A percentile compares a stretch with the other conserved stretches of the same genome.
phyloP scores from a whole-genome alignment of 2,113 vertebrate genomes.

The Trinectes maculatus region DNA sequence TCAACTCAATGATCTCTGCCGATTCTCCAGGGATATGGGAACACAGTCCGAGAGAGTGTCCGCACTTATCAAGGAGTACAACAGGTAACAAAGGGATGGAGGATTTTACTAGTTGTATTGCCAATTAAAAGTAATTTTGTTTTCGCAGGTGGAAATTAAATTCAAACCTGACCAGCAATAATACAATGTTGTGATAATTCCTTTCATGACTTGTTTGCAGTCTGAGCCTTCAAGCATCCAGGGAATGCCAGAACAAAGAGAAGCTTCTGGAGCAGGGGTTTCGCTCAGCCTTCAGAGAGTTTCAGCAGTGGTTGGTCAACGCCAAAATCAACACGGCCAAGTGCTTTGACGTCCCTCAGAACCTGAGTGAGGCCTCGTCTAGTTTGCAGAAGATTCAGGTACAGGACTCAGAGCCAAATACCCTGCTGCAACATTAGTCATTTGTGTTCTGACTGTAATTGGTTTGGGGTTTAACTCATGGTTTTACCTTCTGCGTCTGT shows the following conservation, averaged over 20 bases:
- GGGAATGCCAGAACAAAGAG: constrained; percentile 93
- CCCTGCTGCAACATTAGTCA: background rate
- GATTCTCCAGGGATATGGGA: constrained; percentile 92
- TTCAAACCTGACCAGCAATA: too few species aligned
- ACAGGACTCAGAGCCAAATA: constrained; percentile 7
- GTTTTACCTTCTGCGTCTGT: constrained; percentile 8
- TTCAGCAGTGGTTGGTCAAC: constrained; percentile 95
- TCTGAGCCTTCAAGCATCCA: constrained; percentile 91
- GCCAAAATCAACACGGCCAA: constrained; percentile 93
- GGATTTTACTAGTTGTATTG: too few species aligned
- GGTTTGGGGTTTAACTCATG: background rate
- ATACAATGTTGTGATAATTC: too few species aligned
- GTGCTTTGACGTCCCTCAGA: constrained; percentile 93
- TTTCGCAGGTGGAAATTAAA: too few species aligned
- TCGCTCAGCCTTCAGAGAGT: constrained; percentile 87
- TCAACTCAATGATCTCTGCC: constrained; percentile 93
- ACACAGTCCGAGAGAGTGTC: constrained; percentile 90
- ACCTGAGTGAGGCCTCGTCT: constrained; percentile 84
- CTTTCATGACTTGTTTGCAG: constrained; percentile 66
- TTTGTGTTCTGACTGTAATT: background rate
- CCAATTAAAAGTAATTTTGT: too few species aligned
- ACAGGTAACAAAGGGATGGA: constrained; percentile 90
- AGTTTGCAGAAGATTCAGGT: constrained; percentile 96
- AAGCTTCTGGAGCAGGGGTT: constrained; percentile 92
- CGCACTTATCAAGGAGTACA: constrained; percentile 93